Evolutionary conservation across 2,113 vertebrate species (phyloP).

Genomic region (Lichenostomus cassidix): DNA sequence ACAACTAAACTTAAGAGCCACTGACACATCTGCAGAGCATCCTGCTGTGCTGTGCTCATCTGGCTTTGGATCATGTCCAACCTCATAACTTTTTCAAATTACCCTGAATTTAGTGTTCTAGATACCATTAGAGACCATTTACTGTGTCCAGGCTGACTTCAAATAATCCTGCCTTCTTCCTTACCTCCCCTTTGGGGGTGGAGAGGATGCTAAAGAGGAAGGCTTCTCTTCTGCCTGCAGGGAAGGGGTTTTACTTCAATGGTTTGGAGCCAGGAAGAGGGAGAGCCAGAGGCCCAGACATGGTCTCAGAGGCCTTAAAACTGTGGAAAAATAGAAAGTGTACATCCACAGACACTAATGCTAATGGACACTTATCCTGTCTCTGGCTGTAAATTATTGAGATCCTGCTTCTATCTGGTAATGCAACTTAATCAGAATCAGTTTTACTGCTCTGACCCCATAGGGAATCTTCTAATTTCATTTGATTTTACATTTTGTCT

Average conservation of each 20-base stretch:
- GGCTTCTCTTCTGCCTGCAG: neutral
- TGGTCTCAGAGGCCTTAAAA: conserved; percentile 28
- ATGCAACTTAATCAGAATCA: conserved; percentile 12
- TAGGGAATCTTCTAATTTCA: conserved; percentile 3
- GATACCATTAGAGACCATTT: conserved; percentile 4
- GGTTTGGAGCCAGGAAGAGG: conserved; percentile 16
- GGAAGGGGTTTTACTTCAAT: neutral
- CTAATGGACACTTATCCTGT: conserved; percentile 40
- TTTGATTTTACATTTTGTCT: conserved; percentile 4
- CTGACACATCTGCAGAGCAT: neutral
- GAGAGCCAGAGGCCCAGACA: neutral
- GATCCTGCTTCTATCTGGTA: conserved; percentile 2
- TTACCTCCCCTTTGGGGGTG: neutral
- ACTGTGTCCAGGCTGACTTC: neutral
- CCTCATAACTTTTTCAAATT: neutral
- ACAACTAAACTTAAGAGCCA: neutral
- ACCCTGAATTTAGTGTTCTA: neutral
- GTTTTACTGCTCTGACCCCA: conserved; percentile 38
- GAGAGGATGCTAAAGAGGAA: neutral
- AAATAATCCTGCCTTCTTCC: neutral
- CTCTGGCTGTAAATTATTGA: conserved; percentile 59
- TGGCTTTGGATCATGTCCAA: neutral
- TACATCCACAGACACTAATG: conserved; percentile 14
- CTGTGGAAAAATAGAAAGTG: neutral
- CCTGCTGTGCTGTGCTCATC: neutral